Evolutionary conservation across 2,797 vertebrate genomes (phyloP), one percentile per base, ranked within the genome.

Genomic region (Esox lucius): DNA sequence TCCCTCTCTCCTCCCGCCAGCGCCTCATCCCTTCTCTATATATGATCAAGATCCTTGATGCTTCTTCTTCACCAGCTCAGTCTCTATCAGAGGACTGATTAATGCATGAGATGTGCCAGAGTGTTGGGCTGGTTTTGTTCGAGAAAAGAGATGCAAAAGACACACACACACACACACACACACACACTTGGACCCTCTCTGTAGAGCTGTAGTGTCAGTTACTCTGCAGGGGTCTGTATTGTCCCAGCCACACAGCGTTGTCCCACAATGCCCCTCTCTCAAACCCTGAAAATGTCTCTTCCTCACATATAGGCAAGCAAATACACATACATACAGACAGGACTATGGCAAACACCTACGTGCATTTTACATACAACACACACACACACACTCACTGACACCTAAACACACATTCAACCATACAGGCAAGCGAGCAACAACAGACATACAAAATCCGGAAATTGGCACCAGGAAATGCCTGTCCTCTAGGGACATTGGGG

Each of bases 151-250:
- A 5, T 2, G 5, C 46, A 42, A 17, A 46, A 56, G 70, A 28
- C 68, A 72, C 71, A 62, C 19, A 19, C 15, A 51, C 48, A 68
- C 64, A 74, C 26, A 71, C 48, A 13, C 22, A 71, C 33, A 66
- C 62, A 48, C 46, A 28, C 72, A 26, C 39, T 26, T 49, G 15
- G 26, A 13, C 16, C 48, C 49, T 49, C 62, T 66, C 42, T 64
- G n/a, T 74, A n/a, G 28, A 78, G 65, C 42, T 35, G 70, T 84
- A 85, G 75, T 78, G 76, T 80, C 72, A 51, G 81, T 75, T 42
- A 48, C 75, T 56, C 81, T 71, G 61, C 76, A 76, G 75, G 75
- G 76, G 72, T 35, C 26, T 49, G 5, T 19, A 33, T 56, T 71
- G 77, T 74, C 76, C 7, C 53, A 68, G 70, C 62, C 77, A 74